Evolutionary conservation across 1,140 invertebrate species (phyloP).

Genomic region (Drosophila seguyi): DNA sequence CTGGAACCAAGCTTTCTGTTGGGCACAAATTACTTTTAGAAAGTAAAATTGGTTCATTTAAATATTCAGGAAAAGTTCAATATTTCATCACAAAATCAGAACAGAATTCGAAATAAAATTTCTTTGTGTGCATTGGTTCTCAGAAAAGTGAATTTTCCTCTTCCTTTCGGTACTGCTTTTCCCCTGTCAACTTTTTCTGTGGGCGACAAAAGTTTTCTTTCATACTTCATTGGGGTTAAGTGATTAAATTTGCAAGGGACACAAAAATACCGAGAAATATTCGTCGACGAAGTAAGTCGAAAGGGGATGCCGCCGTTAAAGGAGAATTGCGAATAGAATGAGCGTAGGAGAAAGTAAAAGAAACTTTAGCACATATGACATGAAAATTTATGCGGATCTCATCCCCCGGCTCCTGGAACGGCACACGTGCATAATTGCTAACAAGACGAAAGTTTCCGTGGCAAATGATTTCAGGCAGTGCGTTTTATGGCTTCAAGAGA

Average conservation of each 20-base stretch:
- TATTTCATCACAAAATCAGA: too few species aligned
- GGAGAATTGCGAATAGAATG: constrained; percentile 15
- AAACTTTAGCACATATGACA: constrained; percentile 68
- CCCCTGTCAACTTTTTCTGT: constrained; percentile 59
- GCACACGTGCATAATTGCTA: constrained; percentile 60
- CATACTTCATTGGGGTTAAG: constrained; percentile 80
- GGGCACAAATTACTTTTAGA: not conserved
- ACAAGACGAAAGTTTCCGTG: constrained; percentile 39
- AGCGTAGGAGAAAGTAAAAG: constrained; percentile 17
- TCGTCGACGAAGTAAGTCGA: constrained; percentile 2
- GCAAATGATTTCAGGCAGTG: constrained; percentile 24
- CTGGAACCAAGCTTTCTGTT: not conserved
- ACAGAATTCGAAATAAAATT: not conserved
- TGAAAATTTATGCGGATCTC: constrained; percentile 31
- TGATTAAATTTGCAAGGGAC: constrained; percentile 78
- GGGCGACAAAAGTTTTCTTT: constrained; percentile 62
- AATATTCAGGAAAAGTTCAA: too few species aligned
- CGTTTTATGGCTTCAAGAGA: not conserved
- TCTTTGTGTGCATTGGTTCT: constrained; percentile 4
- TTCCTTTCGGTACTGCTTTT: constrained; percentile 30
- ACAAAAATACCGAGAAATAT: constrained; percentile 37
- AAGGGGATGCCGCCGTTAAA: constrained; percentile 8
- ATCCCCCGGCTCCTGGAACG: not conserved
- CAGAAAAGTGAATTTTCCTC: constrained; percentile 24
- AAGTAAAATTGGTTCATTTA: not conserved